Base-by-base conservation (phyloP, 2,797 vertebrate species). In the Thamnophis elegans region DNA sequence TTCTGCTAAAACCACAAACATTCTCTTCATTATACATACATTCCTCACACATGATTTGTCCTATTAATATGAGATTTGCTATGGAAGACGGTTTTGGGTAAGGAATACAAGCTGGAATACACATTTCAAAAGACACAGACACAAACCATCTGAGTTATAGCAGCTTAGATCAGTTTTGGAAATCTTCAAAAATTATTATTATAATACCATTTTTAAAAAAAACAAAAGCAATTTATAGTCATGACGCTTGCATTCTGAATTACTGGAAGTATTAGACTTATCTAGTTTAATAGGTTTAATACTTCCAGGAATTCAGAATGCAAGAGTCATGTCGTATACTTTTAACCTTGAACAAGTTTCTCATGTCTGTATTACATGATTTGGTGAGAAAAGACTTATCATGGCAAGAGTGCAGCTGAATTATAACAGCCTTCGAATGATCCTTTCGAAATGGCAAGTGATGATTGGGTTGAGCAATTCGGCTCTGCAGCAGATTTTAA, bases 1-100 rank as follows among this genome's bases (percentile, higher is more conserved):
- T 56, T 56, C 22, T 88, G 32, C 36, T 88, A 87, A 88, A 87
- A 73, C 91, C 91, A 88, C 91, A 91, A 91, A 47, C 18, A 87
- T 87, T 73, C 25, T 56, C 13, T 62, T 56, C 53, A 26, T 87
- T 47, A 91, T 91, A 22, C 18, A 88, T 68, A 26, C 90, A 91
- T 73, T 73, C 65, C n/a, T 73, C 65, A 73, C 16, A 91, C 82
- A 91, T 91, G 58, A 91, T 91, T 62, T 91, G 25, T 56, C 85
- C 85, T 88, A 88, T 73, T 91, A 91, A 54, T 56, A n/a, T 87
- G 91, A 91, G 56, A 91, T 56, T 56, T 68, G 36, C 53, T 58
- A 73, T 88, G 53, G 26, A 73, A 7, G n/a, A 55, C n/a, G 5
- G 36, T 28, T 32, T 91, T 88, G 14, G 1, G 60, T 58, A 36